Conservation (phyloP, 2,797 vertebrate species). For the Chaetodon trifasciatus region DNA sequence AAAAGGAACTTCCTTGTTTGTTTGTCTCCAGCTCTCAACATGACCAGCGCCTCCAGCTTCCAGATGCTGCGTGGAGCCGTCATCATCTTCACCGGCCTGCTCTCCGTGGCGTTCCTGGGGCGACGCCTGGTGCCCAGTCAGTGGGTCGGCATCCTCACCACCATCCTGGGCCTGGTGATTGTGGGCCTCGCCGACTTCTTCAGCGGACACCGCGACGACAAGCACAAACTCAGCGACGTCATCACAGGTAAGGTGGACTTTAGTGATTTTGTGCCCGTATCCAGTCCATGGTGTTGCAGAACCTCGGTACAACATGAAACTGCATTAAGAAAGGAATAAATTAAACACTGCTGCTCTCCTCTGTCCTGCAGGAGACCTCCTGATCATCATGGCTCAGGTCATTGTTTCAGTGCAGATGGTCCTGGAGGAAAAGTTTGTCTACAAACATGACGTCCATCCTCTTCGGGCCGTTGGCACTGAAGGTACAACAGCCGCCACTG, state of each 20-base stretch:
- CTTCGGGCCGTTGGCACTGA: slow-evolving; percentile 93
- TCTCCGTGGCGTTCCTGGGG: slow-evolving; percentile 93
- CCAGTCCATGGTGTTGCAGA: background rate
- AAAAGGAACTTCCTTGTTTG: background rate
- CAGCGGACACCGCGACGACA: slow-evolving; percentile 68
- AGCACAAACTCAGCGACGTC: slow-evolving; percentile 89
- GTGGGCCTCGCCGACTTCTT: slow-evolving; percentile 92
- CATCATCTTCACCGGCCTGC: slow-evolving; percentile 94
- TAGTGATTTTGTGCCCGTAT: background rate
- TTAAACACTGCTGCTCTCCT: background rate
- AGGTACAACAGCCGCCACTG: slow-evolving; percentile 79
- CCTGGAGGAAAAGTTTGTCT: slow-evolving; percentile 95
- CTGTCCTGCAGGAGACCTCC: slow-evolving; percentile 88
- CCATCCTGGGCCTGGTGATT: slow-evolving; percentile 92
- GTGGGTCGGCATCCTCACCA: slow-evolving; percentile 92
- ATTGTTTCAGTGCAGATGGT: slow-evolving; percentile 95
- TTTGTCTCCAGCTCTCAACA: slow-evolving; percentile 88
- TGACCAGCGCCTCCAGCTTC: slow-evolving; percentile 98
- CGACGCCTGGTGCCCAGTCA: slow-evolving; percentile 87
- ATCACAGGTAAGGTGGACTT: slow-evolving; percentile 87
- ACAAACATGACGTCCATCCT: slow-evolving; percentile 93
- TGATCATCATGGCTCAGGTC: slow-evolving; percentile 96
- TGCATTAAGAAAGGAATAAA: background rate
- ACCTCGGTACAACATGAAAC: background rate
- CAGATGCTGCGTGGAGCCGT: slow-evolving; percentile 96